Percentiles rank a stretch among this genome's conserved stretches.
These are phyloP conservation scores for Acanthiza pusilla DNA, from an alignment of 2,797 vertebrate species.

Conservation along the genomic window DNA sequence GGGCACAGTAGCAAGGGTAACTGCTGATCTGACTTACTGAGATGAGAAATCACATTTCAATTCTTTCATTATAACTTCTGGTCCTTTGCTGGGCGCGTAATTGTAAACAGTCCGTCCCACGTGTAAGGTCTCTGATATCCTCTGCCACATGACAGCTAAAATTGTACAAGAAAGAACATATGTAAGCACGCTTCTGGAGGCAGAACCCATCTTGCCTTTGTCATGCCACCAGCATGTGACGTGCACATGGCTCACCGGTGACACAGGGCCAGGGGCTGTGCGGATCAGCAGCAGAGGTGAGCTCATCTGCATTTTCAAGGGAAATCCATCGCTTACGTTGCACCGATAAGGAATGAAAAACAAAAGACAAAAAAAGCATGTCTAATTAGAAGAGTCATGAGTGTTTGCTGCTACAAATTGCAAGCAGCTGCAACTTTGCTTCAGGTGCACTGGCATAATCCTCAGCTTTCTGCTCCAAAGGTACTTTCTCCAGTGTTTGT, in stretches of 20 bases:
- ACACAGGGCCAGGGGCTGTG: neutral
- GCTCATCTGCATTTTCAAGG: conserved; percentile 7
- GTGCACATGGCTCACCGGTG: conserved; percentile 13
- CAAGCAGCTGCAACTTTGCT: neutral
- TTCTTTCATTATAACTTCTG: neutral
- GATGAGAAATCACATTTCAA: neutral
- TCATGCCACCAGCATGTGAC: conserved; percentile 54
- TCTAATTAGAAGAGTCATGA: neutral
- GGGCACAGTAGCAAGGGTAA: neutral
- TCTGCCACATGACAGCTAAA: conserved; percentile 33
- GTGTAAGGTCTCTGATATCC: neutral
- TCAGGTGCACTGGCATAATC: neutral
- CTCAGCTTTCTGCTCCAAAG: neutral
- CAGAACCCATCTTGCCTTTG: conserved; percentile 21
- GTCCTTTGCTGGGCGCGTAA: neutral
- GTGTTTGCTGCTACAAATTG: neutral
- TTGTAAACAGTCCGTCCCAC: neutral
- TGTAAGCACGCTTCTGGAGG: neutral
- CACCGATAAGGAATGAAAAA: accelerated
- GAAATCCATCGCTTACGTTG: neutral
- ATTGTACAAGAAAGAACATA: neutral
- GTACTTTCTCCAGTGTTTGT: neutral
- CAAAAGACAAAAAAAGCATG: neutral
- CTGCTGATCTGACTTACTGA: neutral
- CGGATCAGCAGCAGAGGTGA: neutral